A percentile compares a stretch with the other conserved stretches of the same genome.
Conservation (phyloP, 2,888 invertebrate genomes). For the Melolontha melolontha region DNA sequence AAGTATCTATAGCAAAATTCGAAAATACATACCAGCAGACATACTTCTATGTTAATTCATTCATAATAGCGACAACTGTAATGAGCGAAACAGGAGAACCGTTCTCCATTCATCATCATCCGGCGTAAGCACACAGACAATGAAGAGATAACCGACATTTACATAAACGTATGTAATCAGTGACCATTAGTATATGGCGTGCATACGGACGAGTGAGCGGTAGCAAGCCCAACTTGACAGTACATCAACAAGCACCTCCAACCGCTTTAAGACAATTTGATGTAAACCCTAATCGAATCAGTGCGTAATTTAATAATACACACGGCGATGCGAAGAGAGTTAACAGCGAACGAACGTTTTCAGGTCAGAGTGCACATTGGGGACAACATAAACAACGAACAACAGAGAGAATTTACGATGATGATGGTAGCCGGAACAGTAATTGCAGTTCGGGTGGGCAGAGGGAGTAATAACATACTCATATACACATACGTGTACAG, state of each 20-base stretch:
- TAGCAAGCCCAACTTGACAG: background rate
- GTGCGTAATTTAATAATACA: constrained; percentile 49
- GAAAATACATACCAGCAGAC: constrained; percentile 3
- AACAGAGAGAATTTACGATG: constrained; percentile 11
- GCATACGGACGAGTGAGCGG: constrained; percentile 15
- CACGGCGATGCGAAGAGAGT: constrained; percentile 25
- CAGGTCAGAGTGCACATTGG: constrained; percentile 48
- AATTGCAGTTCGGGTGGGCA: constrained; percentile 47
- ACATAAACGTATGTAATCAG: constrained; percentile 40
- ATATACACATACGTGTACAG: constrained; percentile 30
- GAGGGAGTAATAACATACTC: constrained; percentile 44
- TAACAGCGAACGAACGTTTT: constrained; percentile 1
- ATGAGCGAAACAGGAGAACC: constrained; percentile 25
- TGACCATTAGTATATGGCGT: constrained; percentile 26
- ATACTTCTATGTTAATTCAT: constrained; percentile 17
- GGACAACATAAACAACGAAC: constrained; percentile 43
- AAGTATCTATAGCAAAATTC: constrained; percentile 8
- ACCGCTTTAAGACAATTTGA: constrained; percentile 45
- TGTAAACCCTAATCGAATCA: constrained; percentile 48
- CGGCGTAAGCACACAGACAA: constrained; percentile 35
- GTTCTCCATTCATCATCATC: constrained; percentile 33
- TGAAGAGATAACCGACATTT: constrained; percentile 39
- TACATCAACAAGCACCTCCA: background rate
- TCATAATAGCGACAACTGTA: constrained; percentile 22
- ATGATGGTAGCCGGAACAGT: constrained; percentile 28